These are phyloP conservation scores for Semnornis frantzii DNA, from an alignment of 2,113 vertebrate species.

Conservation along the genomic window DNA sequence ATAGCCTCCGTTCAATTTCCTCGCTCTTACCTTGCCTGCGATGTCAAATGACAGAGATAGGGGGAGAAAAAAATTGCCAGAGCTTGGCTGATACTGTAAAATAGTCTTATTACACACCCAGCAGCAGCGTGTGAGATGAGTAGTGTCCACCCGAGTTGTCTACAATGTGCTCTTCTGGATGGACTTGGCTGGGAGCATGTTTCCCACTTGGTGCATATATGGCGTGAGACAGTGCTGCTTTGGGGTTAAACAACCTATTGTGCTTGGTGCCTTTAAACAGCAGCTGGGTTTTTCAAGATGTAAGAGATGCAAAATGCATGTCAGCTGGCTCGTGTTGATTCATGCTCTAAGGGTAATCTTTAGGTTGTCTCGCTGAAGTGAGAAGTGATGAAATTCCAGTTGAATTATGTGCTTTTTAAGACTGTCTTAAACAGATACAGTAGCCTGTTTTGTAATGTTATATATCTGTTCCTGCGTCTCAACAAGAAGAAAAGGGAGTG, in stretches of 20 bases:
- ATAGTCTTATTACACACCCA: accelerated
- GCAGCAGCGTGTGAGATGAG: background rate
- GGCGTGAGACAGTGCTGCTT: background rate
- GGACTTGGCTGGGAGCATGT: background rate
- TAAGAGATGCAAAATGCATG: conserved; percentile 36
- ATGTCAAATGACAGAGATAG: background rate
- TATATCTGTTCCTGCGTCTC: background rate
- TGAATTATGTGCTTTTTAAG: conserved; percentile 43
- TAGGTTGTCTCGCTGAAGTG: conserved; percentile 51
- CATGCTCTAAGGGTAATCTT: conserved; percentile 52
- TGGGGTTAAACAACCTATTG: conserved; percentile 41
- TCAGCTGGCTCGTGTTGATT: conserved; percentile 57
- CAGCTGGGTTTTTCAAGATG: conserved; percentile 42
- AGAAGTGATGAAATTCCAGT: conserved; percentile 52
- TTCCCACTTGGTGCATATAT: background rate
- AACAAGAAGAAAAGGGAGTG: background rate
- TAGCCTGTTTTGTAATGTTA: conserved; percentile 32
- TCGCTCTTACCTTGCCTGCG: background rate
- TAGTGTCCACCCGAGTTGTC: background rate
- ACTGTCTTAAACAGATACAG: conserved; percentile 32
- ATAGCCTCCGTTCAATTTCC: conserved; percentile 18
- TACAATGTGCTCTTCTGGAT: background rate
- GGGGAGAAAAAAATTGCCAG: background rate
- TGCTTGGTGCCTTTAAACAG: background rate
- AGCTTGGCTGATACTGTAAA: background rate